Percentiles rank a stretch among this genome's conserved stretches.
Conservation (phyloP, 2,888 invertebrate genomes). For the Odontothrips loti region DNA sequence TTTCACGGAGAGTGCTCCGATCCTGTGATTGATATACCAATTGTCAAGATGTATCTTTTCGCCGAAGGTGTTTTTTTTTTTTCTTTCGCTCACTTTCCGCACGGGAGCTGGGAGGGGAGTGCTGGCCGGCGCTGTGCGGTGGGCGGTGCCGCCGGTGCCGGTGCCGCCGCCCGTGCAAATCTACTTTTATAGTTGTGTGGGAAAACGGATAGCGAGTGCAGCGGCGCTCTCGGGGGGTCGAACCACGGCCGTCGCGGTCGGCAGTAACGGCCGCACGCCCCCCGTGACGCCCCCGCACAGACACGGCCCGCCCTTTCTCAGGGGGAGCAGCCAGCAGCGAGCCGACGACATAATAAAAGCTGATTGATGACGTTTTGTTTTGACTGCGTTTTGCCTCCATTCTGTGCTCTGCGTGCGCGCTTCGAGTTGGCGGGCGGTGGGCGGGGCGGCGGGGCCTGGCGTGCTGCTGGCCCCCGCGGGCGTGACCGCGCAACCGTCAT, state of each 20-base stretch:
- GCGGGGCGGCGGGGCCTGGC: background rate
- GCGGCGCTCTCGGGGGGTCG: too few species aligned
- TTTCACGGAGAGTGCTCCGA: too few species aligned
- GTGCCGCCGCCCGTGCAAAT: background rate
- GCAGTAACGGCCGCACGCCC: background rate
- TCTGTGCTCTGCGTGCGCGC: background rate
- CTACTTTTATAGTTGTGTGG: conserved; percentile 18
- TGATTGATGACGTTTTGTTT: conserved; percentile 18
- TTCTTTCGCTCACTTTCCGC: background rate
- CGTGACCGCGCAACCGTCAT: too few species aligned
- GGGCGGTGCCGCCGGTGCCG: background rate
- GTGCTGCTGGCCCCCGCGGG: too few species aligned
- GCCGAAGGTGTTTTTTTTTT: background rate
- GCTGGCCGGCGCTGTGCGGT: background rate
- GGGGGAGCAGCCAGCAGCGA: background rate
- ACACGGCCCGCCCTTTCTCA: background rate
- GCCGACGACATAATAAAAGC: conserved; percentile 16
- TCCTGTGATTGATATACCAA: too few species aligned
- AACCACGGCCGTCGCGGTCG: too few species aligned
- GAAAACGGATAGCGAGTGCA: too few species aligned
- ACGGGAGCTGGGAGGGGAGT: background rate
- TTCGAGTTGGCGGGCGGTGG: background rate
- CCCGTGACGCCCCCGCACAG: background rate
- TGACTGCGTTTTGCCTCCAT: background rate
- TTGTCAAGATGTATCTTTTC: too few species aligned